Evolutionary conservation across 92 coral and sea anemone species (phyloP).

Genomic region (Epizoanthus illoricatus): DNA sequence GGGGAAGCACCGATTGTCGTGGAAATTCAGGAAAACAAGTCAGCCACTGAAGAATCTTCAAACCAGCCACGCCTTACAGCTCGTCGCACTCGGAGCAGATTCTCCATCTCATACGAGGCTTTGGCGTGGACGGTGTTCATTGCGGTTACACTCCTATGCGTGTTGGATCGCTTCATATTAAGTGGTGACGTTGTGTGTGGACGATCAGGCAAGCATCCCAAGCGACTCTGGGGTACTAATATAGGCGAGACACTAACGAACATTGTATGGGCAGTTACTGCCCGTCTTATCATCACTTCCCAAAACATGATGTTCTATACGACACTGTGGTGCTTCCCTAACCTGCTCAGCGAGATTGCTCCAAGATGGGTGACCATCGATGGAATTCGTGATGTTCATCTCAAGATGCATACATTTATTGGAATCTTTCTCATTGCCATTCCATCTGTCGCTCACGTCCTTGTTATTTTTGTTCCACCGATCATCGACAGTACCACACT

Average conservation of each 20-base stretch:
- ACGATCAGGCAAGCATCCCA: constrained; percentile 39
- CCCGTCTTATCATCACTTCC: constrained; percentile 44
- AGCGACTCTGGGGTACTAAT: constrained; percentile 48
- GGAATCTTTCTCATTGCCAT: constrained; percentile 65
- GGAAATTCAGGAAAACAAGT: constrained; percentile 29
- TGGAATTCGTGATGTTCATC: constrained; percentile 49
- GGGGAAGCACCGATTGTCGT: background rate
- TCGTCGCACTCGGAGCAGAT: constrained; percentile 20
- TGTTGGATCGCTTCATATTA: constrained; percentile 44
- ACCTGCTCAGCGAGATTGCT: constrained; percentile 39
- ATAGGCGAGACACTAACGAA: constrained; percentile 45
- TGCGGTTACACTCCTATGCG: constrained; percentile 27
- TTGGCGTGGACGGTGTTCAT: constrained; percentile 49
- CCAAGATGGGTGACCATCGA: constrained; percentile 44
- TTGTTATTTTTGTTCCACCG: constrained; percentile 59
- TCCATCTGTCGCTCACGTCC: constrained; percentile 62
- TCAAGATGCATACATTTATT: constrained; percentile 46
- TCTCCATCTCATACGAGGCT: constrained; percentile 45
- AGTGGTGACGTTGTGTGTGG: constrained; percentile 42
- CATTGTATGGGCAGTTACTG: constrained; percentile 50
- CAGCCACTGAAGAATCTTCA: too few relatives aligned
- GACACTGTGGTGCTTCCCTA: constrained; percentile 48
- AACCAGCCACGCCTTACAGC: background rate
- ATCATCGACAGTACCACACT: constrained; percentile 56
- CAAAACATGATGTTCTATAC: constrained; percentile 56